Evolutionary conservation across 2,113 vertebrate species (phyloP).

Genomic region (Periophthalmodon schlosseri): DNA sequence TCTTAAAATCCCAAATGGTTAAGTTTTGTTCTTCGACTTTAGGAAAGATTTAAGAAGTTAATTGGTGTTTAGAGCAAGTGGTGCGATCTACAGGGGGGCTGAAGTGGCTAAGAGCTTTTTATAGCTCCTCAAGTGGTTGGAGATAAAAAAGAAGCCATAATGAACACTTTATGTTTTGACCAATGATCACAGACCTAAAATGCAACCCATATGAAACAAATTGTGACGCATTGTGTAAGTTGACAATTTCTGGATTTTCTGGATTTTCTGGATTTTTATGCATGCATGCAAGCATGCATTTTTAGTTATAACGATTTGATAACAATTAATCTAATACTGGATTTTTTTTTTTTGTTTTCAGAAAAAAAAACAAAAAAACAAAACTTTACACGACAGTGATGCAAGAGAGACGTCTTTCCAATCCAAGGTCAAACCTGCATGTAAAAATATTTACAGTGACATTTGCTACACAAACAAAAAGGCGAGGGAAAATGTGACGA

Average conservation of each 20-base stretch:
- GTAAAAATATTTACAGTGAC: conserved; percentile 46
- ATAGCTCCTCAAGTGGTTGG: conserved; percentile 13
- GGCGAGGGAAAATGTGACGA: conserved; percentile 31
- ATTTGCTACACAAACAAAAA: conserved; percentile 26
- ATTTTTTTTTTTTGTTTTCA: background rate
- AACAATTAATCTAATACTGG: background rate
- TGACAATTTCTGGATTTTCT: no score
- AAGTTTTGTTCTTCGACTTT: conserved; percentile 9
- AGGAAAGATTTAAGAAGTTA: conserved; percentile 41
- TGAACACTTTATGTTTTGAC: background rate
- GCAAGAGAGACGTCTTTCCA: background rate
- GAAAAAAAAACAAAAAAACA: background rate
- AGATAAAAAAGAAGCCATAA: background rate
- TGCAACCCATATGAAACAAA: background rate
- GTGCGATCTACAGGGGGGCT: background rate
- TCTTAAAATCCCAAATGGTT: conserved; percentile 15
- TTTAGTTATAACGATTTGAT: background rate
- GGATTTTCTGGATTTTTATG: background rate
- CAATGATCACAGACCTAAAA: background rate
- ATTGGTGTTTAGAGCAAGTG: conserved; percentile 42
- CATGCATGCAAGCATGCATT: no score
- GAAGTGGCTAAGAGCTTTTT: conserved; percentile 12
- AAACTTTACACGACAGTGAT: background rate
- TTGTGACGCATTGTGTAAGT: background rate
- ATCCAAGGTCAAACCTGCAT: conserved; percentile 39